Evolutionary conservation across 2,888 invertebrate species (phyloP), one percentile per base, ranked within the genome.

Genomic region (Bellardia bayeri): DNA sequence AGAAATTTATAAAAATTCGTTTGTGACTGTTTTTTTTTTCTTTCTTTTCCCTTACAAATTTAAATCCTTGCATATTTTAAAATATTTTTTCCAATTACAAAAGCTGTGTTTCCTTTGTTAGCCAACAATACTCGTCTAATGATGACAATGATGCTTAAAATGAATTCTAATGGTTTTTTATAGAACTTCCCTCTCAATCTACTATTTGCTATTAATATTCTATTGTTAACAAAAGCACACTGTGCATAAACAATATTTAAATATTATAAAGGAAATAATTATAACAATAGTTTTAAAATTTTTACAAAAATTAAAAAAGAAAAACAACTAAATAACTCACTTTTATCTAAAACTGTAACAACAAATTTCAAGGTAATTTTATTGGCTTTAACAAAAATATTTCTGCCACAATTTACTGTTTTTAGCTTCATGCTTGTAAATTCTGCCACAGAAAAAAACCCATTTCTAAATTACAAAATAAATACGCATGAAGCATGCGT

Each of bases 71-170:
- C 58, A 5, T 33, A 42, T 13, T 11, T 54, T 30, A 5, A 5
- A n/a, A 30, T 58, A 13, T n/a, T 42, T 33, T 33, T 54, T 3
- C 1, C 8, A 13, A 58, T 72, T 13, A 42, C 42, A 72, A 72
- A 72, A 37, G 23, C 23, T 6, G 37, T 6, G 45, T 42, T 5
- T 45, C 54, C 58, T 74, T 74, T 74, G 58, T 58, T n/a, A 42
- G 4, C 14, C 56, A 9, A 56, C 42, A 74, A 74, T 58, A 42
- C 37, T 5, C 37, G 5, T 37, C 40, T 14, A 23, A 14, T 58
- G 30, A 42, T 30, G 30, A 72, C 23, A 16, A 58, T 56, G 42
- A 58, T 54, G 69, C 37, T n/a, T 58, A 74, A 58, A 14, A 58
- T 42, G 45, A 13, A 58, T 74, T 74, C 14, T 58, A 40, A 45